Conservation (phyloP, 1,140 invertebrate genomes). For the Hycleus cichorii region DNA sequence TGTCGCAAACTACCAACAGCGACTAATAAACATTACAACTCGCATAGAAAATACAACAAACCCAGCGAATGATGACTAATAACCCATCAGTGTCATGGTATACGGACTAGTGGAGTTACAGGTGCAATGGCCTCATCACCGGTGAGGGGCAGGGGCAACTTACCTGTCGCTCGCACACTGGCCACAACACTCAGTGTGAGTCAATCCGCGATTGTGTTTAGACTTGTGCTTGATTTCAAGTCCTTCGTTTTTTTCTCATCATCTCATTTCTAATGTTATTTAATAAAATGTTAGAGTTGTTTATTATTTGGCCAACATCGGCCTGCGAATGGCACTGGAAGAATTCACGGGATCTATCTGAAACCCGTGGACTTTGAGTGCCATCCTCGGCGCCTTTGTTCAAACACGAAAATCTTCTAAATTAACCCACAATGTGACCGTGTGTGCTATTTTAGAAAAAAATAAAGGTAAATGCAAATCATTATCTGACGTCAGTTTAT, state of each 20-base stretch:
- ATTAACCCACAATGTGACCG: not conserved
- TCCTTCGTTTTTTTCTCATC: not conserved
- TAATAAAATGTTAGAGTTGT: not conserved
- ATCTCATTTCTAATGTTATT: not conserved
- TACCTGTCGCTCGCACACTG: slow-evolving; percentile 33
- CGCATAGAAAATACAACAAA: too few species aligned
- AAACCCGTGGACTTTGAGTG: slow-evolving; percentile 41
- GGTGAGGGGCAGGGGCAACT: slow-evolving; percentile 30
- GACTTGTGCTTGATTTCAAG: not conserved
- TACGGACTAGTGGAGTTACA: slow-evolving; percentile 25
- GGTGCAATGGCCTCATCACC: slow-evolving; percentile 36
- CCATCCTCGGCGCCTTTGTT: slow-evolving; percentile 36
- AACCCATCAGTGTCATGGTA: slow-evolving; percentile 37
- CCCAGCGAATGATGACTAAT: slow-evolving; percentile 33
- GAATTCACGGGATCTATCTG: slow-evolving; percentile 40
- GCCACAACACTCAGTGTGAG: slow-evolving; percentile 30
- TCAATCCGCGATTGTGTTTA: slow-evolving; percentile 24
- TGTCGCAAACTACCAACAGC: slow-evolving; percentile 25
- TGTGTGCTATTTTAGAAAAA: not conserved
- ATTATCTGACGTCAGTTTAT: too few species aligned
- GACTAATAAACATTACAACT: too few species aligned
- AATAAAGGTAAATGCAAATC: too few species aligned
- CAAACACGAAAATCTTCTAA: not conserved
- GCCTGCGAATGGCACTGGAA: slow-evolving; percentile 43
- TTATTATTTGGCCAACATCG: slow-evolving; percentile 16